Conservation (phyloP, 2,888 invertebrate species). For the Polymixis lichenea region DNA sequence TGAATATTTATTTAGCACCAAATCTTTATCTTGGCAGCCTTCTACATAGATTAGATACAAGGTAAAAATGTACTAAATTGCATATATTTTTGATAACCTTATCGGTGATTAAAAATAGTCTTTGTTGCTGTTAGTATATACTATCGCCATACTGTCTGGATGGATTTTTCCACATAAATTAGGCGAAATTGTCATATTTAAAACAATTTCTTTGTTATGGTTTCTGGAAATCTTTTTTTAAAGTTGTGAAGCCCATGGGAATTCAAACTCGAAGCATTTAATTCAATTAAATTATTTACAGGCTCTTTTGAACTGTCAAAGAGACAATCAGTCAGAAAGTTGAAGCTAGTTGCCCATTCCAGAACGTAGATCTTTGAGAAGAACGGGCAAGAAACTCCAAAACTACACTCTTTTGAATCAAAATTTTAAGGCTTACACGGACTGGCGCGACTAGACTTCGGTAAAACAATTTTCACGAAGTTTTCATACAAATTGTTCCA, state of each 20-base stretch:
- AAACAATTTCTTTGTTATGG: not conserved
- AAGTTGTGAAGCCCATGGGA: not conserved
- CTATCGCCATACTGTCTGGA: constrained; percentile 52
- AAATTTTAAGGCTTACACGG: too few species aligned
- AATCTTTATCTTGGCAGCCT: constrained; percentile 54
- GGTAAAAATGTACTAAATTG: constrained; percentile 30
- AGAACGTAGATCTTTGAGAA: too few species aligned
- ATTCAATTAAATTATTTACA: too few species aligned
- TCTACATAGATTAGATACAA: constrained; percentile 58
- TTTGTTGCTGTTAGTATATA: constrained; percentile 2
- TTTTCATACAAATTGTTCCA: too few species aligned
- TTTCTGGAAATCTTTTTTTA: not conserved
- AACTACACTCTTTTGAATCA: too few species aligned
- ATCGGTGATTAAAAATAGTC: constrained; percentile 29
- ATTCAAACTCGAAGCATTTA: too few species aligned
- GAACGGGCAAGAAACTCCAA: too few species aligned
- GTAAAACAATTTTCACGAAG: too few species aligned
- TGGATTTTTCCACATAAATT: constrained; percentile 44
- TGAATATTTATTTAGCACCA: constrained; percentile 57
- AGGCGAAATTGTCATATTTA: not conserved
- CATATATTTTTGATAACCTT: constrained; percentile 34
- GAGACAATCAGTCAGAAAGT: too few species aligned
- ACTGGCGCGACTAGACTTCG: too few species aligned
- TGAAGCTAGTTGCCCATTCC: too few species aligned
- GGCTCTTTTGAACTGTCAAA: too few species aligned